Evolutionary conservation across 2,113 vertebrate genomes (phyloP), one percentile per base, ranked within the genome.

Genomic region (Triplophysa tibetana): DNA sequence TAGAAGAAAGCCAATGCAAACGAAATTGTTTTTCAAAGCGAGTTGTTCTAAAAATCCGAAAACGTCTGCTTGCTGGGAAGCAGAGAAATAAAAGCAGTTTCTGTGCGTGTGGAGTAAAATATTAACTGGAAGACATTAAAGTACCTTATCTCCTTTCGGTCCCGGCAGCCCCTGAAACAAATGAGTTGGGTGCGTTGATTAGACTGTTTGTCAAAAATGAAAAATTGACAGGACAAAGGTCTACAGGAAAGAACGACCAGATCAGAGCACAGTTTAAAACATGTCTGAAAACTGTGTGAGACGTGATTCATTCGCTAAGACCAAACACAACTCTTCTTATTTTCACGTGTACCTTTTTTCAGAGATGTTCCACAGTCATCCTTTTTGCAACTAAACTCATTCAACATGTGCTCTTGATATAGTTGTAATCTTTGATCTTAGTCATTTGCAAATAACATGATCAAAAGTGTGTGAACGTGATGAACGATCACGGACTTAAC

Each of bases 111-210:
- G 72, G 4, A 3, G 21, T 21, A 12, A 8, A 72, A 61, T 67
- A 56, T 48, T 11, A 3, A 19, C 29, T 56, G 45, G 45, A 81
- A 87, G 13, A 29, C 63, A 62, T 52, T 81, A 80, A 45, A 87
- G 91, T 94, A 98, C 96, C 95, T 98, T 98, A 84, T 98, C 96
- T 81, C 96, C 96, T 89, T 97, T 96, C 75, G 90, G 94, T 90
- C 96, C 96, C 16, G 90, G 89, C 81, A 90, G 94, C 86, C 96
- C 96, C 96, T 98, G 88, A 88, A 60, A 85, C 83, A 33, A 83
- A 12, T 54, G 83, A 83, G 58, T 84, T 85, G 84, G 85, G 63
- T 48, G 41, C 26, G 89, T 89, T 81, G 82, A 85, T 85, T n/a
- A 81, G 72, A 78, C 81, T 79, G 64, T 58, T 21, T 65, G 45